Evolutionary conservation across 2,888 invertebrate genomes (phyloP).

Genomic region (Chalcis sispes): DNA sequence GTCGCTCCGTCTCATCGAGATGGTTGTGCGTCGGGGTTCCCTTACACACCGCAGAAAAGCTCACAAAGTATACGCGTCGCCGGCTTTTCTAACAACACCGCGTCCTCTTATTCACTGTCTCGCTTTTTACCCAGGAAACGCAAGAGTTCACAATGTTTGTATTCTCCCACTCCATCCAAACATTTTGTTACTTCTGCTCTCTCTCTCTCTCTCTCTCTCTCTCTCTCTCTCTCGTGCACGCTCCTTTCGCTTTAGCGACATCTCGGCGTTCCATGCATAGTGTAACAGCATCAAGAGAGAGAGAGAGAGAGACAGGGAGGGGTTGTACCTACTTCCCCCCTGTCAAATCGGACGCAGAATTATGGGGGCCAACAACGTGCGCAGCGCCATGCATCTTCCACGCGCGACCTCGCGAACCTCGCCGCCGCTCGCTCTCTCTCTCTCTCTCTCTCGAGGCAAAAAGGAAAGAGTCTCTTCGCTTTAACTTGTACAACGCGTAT

Average conservation of each 20-base stretch:
- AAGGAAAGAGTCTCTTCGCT: conserved; percentile 30
- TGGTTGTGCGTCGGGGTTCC: not conserved
- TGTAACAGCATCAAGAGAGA: conserved; percentile 3
- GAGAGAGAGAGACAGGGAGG: not conserved
- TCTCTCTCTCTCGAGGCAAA: conserved; percentile 27
- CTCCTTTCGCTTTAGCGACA: not conserved
- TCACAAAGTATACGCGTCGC: too few relatives aligned
- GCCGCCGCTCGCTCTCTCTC: not conserved
- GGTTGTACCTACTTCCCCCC: not conserved
- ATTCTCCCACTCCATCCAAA: not conserved
- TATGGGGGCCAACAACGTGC: conserved; percentile 25
- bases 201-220: too few relatives aligned
- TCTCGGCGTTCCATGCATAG: conserved; percentile 38
- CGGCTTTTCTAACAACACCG: not conserved
- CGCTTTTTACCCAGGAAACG: conserved; percentile 16
- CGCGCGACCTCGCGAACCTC: conserved; percentile 17
- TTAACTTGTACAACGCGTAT: conserved; percentile 26
- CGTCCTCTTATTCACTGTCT: conserved; percentile 42
- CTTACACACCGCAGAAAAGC: too few relatives aligned
- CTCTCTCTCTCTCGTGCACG: too few relatives aligned
- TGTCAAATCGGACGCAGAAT: conserved; percentile 53
- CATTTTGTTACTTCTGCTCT: conserved; percentile 44
- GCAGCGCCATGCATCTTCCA: conserved; percentile 19
- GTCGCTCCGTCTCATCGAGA: conserved; percentile 34
- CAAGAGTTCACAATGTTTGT: conserved; percentile 7